These are phyloP conservation scores for Symphodus melops DNA, from an alignment of 2,113 vertebrate species.

Conservation along the genomic window DNA sequence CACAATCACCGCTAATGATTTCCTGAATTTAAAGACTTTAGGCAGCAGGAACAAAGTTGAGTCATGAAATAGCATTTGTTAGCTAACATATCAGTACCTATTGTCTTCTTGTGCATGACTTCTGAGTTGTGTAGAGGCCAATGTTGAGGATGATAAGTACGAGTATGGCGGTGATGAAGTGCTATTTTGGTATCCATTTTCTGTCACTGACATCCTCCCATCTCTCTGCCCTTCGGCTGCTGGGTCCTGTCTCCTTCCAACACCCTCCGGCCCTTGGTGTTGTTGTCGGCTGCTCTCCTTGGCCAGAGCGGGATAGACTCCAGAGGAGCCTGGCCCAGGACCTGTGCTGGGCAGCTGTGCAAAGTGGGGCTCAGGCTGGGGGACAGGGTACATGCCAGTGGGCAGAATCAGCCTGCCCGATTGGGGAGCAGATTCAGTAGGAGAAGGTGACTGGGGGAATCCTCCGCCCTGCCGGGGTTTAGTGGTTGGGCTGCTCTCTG, in stretches of 20 bases:
- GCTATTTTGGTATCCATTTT: conserved; percentile 88
- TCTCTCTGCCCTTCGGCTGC: conserved; percentile 21
- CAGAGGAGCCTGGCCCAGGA: conserved; percentile 62
- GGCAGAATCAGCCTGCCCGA: conserved; percentile 87
- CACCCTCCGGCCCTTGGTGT: conserved; percentile 37
- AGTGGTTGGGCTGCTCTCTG: conserved; percentile 90
- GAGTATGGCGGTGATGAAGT: conserved; percentile 33
- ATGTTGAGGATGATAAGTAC: background rate
- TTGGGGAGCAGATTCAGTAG: conserved; percentile 66
- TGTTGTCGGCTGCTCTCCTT: conserved; percentile 84
- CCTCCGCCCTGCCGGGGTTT: conserved; percentile 86
- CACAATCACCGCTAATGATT: background rate
- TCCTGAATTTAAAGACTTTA: no score
- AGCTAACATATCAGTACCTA: conserved; percentile 52
- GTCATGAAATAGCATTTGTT: background rate
- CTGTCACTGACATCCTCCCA: conserved; percentile 55
- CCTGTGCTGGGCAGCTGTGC: conserved; percentile 87
- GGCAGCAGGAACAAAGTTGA: no score
- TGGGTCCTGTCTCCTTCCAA: conserved; percentile 24
- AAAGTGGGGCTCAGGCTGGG: conserved; percentile 89
- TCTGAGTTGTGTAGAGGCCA: conserved; percentile 23
- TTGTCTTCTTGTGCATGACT: conserved; percentile 45
- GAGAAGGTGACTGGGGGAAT: conserved; percentile 77
- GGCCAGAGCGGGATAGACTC: conserved; percentile 86
- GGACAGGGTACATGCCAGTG: conserved; percentile 86